Evolutionary conservation across 2,797 vertebrate genomes (phyloP).

Genomic region (Champsocephalus gunnari): DNA sequence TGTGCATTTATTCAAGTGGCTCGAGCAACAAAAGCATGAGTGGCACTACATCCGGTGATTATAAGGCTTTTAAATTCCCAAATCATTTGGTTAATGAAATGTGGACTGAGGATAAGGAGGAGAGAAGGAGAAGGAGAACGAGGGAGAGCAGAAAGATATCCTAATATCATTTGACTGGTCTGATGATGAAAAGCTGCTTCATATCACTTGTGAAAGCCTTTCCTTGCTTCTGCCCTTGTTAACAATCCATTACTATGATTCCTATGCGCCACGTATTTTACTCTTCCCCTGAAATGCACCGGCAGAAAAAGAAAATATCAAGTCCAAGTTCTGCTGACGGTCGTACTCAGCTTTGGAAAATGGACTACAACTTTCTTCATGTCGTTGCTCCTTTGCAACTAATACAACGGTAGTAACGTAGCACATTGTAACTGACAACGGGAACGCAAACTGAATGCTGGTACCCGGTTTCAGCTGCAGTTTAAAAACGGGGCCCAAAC

Average conservation of each 20-base stretch:
- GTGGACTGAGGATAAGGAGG: slow-evolving; percentile 34
- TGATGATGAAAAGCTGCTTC: slow-evolving; percentile 89
- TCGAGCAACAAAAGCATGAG: slow-evolving; percentile 1
- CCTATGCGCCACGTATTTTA: slow-evolving; percentile 77
- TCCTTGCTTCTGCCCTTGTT: slow-evolving; percentile 89
- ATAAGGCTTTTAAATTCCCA: slow-evolving; percentile 79
- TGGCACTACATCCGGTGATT: slow-evolving; percentile 48
- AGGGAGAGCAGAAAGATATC: slow-evolving; percentile 71
- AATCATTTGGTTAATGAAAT: slow-evolving; percentile 90
- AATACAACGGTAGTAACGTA: slow-evolving; percentile 57
- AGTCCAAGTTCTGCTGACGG: slow-evolving; percentile 14
- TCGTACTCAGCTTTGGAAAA: slow-evolving; percentile 16
- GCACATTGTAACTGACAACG: slow-evolving; percentile 23
- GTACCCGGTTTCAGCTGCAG: slow-evolving; percentile 31
- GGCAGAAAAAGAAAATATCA: slow-evolving; percentile 38
- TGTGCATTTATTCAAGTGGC: too few relatives aligned
- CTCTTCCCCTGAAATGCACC: slow-evolving; percentile 76
- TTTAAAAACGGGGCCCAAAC: too few relatives aligned
- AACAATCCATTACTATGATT: slow-evolving; percentile 90
- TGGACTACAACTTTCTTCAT: background rate
- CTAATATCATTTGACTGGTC: slow-evolving; percentile 87
- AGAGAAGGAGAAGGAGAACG: background rate
- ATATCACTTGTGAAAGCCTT: slow-evolving; percentile 90
- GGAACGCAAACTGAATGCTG: slow-evolving; percentile 34
- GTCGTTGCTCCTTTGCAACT: slow-evolving; percentile 29